Evolutionary conservation across 2,113 vertebrate species (phyloP).

Genomic region (Micromys minutus): DNA sequence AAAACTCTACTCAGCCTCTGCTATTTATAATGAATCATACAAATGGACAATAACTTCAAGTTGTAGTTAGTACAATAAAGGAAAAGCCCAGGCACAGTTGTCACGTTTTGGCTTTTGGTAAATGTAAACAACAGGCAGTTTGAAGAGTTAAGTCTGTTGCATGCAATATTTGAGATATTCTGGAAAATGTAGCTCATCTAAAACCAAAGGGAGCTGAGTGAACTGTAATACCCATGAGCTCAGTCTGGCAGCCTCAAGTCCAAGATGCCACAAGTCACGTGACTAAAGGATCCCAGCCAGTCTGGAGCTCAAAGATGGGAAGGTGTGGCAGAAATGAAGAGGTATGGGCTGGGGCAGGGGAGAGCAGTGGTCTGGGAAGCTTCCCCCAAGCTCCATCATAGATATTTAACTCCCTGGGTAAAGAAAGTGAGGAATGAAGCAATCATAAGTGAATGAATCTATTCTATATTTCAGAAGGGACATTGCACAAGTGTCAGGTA

Average conservation of each 20-base stretch:
- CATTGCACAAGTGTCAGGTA: constrained; percentile 45
- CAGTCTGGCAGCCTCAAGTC: not conserved
- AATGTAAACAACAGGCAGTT: not conserved
- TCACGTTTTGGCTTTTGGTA: not conserved
- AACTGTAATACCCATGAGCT: not conserved
- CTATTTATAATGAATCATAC: not conserved
- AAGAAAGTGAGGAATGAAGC: not conserved
- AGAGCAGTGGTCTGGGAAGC: not conserved
- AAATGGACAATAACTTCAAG: not conserved
- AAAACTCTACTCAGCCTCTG: not conserved
- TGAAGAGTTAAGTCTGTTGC: not conserved
- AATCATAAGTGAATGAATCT: constrained; percentile 20
- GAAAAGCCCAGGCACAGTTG: not conserved
- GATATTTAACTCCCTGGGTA: not conserved
- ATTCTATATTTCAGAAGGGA: not conserved
- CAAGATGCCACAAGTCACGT: not conserved
- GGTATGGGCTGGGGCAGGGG: not conserved
- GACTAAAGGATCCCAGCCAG: not conserved
- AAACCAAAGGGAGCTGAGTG: not conserved
- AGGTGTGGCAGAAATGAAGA: not conserved
- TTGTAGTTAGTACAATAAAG: not conserved
- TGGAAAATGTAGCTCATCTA: not conserved
- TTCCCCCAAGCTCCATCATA: not conserved
- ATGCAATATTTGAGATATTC: not conserved
- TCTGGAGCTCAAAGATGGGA: not conserved